Evolutionary conservation across 2,113 vertebrate species (phyloP).

Genomic region (Mus pahari): DNA sequence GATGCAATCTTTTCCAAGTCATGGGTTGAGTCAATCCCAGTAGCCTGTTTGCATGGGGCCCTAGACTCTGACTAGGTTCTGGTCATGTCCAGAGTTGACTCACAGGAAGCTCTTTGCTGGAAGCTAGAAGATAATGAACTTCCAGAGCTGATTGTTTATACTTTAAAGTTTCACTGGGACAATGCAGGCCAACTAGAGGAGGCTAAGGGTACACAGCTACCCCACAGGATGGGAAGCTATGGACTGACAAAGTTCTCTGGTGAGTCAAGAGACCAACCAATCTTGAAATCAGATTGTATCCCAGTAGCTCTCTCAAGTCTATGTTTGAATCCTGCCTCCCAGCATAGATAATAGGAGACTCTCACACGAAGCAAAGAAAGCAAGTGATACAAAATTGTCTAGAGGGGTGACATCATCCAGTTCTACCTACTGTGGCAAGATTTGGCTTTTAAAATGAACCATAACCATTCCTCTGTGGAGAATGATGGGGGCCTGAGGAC

Average conservation of each 20-base stretch:
- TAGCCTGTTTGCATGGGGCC: neutral
- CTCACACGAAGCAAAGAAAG: neutral
- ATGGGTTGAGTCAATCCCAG: neutral
- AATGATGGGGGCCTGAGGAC: neutral
- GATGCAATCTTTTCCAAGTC: neutral
- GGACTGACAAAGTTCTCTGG: neutral
- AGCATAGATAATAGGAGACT: neutral
- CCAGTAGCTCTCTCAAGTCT: neutral
- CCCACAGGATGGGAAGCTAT: rapidly evolving
- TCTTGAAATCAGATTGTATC: neutral
- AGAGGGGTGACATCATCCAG: neutral
- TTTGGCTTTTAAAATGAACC: neutral
- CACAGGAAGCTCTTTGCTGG: neutral
- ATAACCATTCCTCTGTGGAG: neutral
- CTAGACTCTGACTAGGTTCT: neutral
- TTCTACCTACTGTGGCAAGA: neutral
- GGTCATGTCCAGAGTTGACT: neutral
- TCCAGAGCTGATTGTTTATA: neutral
- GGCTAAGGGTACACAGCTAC: neutral
- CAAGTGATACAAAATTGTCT: neutral
- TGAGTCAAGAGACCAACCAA: neutral
- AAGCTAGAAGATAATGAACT: neutral
- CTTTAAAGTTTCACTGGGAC: neutral
- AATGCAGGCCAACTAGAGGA: neutral
- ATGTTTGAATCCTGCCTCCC: neutral